phyloP scores from a whole-genome alignment of 2,888 invertebrate genomes.

The Brenthis hecate region DNA sequence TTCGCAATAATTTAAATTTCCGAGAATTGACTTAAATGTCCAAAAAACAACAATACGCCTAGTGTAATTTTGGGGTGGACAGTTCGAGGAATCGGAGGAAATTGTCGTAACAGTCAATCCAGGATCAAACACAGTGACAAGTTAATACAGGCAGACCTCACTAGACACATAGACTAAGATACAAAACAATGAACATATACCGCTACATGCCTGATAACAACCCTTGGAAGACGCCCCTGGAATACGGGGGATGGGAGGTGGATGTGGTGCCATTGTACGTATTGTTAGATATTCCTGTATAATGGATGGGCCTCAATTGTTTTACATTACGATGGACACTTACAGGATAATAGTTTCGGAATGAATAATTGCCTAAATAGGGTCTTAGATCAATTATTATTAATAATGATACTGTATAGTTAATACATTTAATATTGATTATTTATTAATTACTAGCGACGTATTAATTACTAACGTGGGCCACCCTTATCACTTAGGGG shows the following conservation, averaged over 20 bases:
- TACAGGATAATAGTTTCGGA: constrained; percentile 34
- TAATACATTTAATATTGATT: not conserved
- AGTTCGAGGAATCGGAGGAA: not conserved
- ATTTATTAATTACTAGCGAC: not conserved
- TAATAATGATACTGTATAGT: not conserved
- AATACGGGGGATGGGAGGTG: not conserved
- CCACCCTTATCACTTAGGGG: too few species aligned
- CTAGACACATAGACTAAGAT: constrained; percentile 20
- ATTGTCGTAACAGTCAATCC: constrained; percentile 10
- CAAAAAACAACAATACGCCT: not conserved
- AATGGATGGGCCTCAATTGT: constrained; percentile 34
- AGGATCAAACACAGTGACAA: constrained; percentile 14
- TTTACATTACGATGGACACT: constrained; percentile 25
- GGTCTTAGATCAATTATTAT: constrained; percentile 15
- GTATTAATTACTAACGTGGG: too few species aligned
- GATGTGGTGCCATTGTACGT: constrained; percentile 17
- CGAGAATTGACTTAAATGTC: too few species aligned
- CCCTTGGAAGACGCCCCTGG: not conserved
- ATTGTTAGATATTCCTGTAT: constrained; percentile 28
- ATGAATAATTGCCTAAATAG: constrained; percentile 12
- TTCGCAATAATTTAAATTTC: too few species aligned
- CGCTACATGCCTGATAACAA: constrained; percentile 19
- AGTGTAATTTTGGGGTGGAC: not conserved
- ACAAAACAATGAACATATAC: constrained; percentile 15
- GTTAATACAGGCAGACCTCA: constrained; percentile 18